These are phyloP conservation scores for Ethmia dodecea DNA, from an alignment of 2,888 invertebrate species.

Conservation along the genomic window DNA sequence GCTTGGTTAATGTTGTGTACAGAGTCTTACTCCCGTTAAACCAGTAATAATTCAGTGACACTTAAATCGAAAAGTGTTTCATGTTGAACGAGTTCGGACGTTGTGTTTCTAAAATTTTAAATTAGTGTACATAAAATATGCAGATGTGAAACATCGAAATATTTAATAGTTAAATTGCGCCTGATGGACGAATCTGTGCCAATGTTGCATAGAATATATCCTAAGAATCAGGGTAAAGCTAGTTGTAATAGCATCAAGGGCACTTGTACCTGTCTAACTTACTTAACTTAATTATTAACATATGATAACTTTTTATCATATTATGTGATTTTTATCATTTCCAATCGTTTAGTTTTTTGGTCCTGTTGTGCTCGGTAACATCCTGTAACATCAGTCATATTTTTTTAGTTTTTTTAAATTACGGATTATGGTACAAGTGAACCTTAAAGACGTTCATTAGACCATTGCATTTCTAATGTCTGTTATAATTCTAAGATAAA, in stretches of 20 bases:
- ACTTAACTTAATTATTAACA: no score
- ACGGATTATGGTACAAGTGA: no score
- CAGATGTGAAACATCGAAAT: slow-evolving; percentile 34
- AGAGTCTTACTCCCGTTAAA: slow-evolving; percentile 23
- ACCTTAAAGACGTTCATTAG: not conserved
- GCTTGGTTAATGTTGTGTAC: slow-evolving; percentile 29
- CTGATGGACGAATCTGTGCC: slow-evolving; percentile 33
- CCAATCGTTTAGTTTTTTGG: no score
- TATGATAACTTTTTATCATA: no score
- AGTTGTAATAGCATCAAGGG: no score
- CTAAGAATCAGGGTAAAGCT: slow-evolving; percentile 54
- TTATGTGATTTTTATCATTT: no score
- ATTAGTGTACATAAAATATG: slow-evolving; percentile 16
- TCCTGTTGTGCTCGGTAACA: no score
- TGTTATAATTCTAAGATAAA: not conserved
- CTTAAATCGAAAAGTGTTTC: slow-evolving; percentile 2
- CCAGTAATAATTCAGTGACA: slow-evolving; percentile 23
- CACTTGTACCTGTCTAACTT: no score
- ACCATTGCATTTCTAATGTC: slow-evolving; percentile 1
- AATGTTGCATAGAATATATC: slow-evolving; percentile 44
- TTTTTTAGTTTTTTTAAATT: no score
- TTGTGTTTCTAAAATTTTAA: slow-evolving; percentile 29
- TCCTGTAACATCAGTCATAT: no score
- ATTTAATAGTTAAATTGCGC: no score
- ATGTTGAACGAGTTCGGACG: slow-evolving; percentile 9